Evolutionary conservation across 2,797 vertebrate species (phyloP).

Genomic region (Acipenser transmontanus): DNA sequence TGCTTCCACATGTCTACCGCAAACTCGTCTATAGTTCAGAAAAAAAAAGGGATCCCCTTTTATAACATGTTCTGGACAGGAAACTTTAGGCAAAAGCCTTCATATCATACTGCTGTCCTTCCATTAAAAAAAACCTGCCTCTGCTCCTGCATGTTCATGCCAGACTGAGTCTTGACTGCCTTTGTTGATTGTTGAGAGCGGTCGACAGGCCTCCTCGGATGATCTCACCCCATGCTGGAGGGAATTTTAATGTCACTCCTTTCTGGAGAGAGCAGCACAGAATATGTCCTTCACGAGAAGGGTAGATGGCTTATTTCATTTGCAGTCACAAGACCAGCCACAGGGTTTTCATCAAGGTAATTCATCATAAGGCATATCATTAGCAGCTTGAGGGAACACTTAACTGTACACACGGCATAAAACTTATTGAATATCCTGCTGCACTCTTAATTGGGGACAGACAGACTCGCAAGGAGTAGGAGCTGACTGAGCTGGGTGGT

Average conservation of each 20-base stretch:
- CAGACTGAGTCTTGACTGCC: conserved; percentile 30
- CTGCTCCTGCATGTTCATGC: neutral
- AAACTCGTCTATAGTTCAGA: no score
- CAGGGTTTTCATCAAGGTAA: conserved; percentile 2
- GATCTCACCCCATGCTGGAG: conserved; percentile 66
- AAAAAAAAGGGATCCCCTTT: no score
- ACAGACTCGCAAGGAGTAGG: neutral
- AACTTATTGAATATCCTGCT: neutral
- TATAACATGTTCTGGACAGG: neutral
- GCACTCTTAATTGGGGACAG: neutral
- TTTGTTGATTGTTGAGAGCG: conserved; percentile 59
- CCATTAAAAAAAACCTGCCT: neutral
- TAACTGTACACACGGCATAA: neutral
- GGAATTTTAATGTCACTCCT: conserved; percentile 63
- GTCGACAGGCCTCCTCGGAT: conserved; percentile 47
- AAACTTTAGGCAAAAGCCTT: neutral
- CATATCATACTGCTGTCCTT: neutral
- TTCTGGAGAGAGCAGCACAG: conserved; percentile 53
- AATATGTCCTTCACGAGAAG: conserved; percentile 1
- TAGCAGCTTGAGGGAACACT: neutral
- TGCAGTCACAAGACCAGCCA: conserved; percentile 14
- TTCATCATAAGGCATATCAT: neutral
- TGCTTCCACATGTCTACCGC: no score
- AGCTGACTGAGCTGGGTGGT: neutral
- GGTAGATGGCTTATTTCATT: conserved; percentile 9